Evolutionary conservation across 2,888 invertebrate genomes (phyloP).

Genomic region (Melinaea menophilus): DNA sequence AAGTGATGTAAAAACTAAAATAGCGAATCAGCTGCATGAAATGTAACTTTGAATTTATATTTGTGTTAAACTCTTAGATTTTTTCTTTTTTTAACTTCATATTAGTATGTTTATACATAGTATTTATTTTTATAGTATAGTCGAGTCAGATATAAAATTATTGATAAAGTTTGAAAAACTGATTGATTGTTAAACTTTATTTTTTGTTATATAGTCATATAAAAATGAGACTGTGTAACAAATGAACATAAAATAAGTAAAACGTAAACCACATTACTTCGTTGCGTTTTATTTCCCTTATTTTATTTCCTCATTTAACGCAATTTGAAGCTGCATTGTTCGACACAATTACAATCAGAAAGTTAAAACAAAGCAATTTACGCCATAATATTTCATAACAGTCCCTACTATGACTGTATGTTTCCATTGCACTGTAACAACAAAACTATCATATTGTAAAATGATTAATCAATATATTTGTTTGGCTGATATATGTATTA

Average conservation of each 20-base stretch:
- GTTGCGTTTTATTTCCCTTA: conserved; percentile 7
- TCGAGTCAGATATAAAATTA: too few species aligned
- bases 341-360: conserved; percentile 30
- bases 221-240: background rate
- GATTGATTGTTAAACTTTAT: too few species aligned
- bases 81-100: too few species aligned
- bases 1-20: too few species aligned
- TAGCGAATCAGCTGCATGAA: background rate
- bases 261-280: conserved; percentile 1
- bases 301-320: conserved; percentile 29
- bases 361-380: conserved; percentile 32
- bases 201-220: too few species aligned
- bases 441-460: too few species aligned
- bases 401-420: conserved; percentile 30
- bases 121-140: too few species aligned
- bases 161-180: too few species aligned
- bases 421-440: conserved; percentile 14
- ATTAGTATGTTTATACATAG: too few species aligned
- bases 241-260: background rate
- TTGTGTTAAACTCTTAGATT: background rate
- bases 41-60: background rate
- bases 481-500: too few species aligned
- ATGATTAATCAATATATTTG: too few species aligned
- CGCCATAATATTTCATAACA: conserved; percentile 33
- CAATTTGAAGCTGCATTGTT: conserved; percentile 30